Base-by-base conservation (phyloP, 2,797 vertebrate genomes). In the Hapalemur alaotrensis region DNA sequence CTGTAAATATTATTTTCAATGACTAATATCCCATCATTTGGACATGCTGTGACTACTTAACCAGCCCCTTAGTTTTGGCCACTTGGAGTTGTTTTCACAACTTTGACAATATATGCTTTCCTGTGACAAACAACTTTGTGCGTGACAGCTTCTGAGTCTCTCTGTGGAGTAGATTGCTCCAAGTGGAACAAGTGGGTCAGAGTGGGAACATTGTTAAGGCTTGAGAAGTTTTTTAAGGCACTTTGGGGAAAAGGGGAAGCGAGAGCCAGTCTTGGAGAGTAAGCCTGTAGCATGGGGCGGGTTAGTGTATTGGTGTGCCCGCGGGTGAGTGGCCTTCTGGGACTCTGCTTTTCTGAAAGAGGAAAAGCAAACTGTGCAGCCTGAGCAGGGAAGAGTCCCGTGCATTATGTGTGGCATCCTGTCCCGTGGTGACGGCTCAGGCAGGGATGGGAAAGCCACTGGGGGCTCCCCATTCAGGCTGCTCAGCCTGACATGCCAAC, bases 1-100 rank as follows among this genome's bases (percentile, higher is more conserved):
- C 43, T 83, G 59, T 80, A 72, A 80, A 95, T 81, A 7, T 46
- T 79, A 57, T 76, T 95, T 88, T 80, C 38, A 81, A 2, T 91
- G 78, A 81, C 12, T 28, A 54, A 32, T 43, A 28, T 65, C 65
- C 67, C 35, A 7, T 70, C 3, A 5, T 80, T 69, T 79, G 50
- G 81, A 87, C 69, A 15, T 63, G 50, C 72, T 41, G 38, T 70
- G 81, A 70, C 80, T 22, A 63, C 63, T 93, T 89, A 54, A 61
- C 70, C 69, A 54, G 69, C 15, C 46, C 12, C 20, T 76, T 57
- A 5, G 13, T 72, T 85, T 38, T 69, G 92, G 72, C 54, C 61
- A 18, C 38, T 91, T 46, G 80, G 20, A 48, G 50, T 15, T 54
- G 32, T 93, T 85, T 57, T 69, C 43, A 25, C 9, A 32, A 10